Conservation (phyloP, 2,888 invertebrate species). For the Dastarcus helophoroides region DNA sequence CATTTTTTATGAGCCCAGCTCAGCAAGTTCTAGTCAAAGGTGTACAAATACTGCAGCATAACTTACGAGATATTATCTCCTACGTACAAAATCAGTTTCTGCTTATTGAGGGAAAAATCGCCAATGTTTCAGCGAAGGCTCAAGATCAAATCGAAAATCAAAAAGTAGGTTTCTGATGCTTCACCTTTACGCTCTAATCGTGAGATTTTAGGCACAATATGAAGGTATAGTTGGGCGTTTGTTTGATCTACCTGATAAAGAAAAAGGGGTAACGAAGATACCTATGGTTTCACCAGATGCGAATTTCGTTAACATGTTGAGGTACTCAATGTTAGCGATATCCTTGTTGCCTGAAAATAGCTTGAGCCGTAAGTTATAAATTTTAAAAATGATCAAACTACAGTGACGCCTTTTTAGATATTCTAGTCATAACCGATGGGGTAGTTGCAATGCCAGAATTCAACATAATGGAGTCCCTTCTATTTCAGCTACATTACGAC, state of each 20-base stretch:
- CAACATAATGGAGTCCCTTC: conserved; percentile 56
- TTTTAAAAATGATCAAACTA: conserved; percentile 3
- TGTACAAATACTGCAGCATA: conserved; percentile 47
- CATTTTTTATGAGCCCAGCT: conserved; percentile 56
- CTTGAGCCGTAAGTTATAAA: conserved; percentile 49
- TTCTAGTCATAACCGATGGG: conserved; percentile 64
- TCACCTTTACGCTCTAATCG: background rate
- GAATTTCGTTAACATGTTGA: conserved; percentile 63
- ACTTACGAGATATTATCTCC: conserved; percentile 46
- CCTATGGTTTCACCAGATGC: conserved; percentile 54
- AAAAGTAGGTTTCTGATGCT: conserved; percentile 26
- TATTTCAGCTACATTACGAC: conserved; percentile 60
- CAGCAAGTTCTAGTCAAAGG: conserved; percentile 66
- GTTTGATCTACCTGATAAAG: conserved; percentile 39
- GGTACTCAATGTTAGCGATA: conserved; percentile 63
- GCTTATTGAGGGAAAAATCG: conserved; percentile 48
- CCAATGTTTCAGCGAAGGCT: conserved; percentile 42
- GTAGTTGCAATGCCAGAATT: conserved; percentile 60
- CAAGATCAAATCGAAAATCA: conserved; percentile 44
- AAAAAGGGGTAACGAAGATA: conserved; percentile 36
- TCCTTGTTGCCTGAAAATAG: conserved; percentile 65
- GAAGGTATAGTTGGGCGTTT: conserved; percentile 43
- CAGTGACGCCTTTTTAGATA: conserved; percentile 44
- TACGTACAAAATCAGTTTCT: conserved; percentile 47
- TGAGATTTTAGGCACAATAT: conserved; percentile 34